phyloP scores from a whole-genome alignment of 1,140 invertebrate genomes.

The Leptinotarsa defecta region DNA sequence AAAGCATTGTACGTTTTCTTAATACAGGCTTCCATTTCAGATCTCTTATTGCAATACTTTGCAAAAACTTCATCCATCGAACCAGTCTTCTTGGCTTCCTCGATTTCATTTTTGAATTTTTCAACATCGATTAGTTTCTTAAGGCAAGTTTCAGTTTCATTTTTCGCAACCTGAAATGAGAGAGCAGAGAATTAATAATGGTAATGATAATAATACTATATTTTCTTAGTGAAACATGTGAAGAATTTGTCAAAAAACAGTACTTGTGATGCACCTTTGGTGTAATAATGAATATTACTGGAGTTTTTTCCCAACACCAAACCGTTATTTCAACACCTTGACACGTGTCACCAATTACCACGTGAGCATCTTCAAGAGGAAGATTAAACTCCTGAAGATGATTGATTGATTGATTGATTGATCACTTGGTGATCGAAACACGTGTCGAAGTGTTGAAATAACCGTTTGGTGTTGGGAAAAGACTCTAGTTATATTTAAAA shows the following conservation, averaged over 20 bases:
- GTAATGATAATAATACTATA: background rate
- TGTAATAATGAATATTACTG: no score
- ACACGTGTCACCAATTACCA: no score
- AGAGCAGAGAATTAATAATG: background rate
- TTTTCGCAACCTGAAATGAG: constrained; percentile 48
- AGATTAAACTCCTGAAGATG: no score
- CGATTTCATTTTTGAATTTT: constrained; percentile 63
- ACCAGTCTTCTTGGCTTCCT: constrained; percentile 59
- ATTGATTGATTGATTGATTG: no score
- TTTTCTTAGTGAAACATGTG: background rate
- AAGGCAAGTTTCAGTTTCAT: constrained; percentile 42
- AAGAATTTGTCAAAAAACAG: background rate
- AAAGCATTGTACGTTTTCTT: constrained; percentile 63
- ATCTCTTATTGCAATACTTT: constrained; percentile 71
- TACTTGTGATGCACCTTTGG: no score
- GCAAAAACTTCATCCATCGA: constrained; percentile 68
- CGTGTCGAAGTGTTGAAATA: no score
- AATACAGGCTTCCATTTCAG: constrained; percentile 65
- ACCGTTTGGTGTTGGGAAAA: no score
- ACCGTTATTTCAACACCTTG: no score
- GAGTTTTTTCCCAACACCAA: no score
- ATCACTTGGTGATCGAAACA: no score
- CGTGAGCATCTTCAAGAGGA: no score
- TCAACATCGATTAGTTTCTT: constrained; percentile 37
- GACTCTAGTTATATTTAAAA: background rate